phyloP scores from a whole-genome alignment of 2,797 vertebrate species.

The Anguilla megastoma region DNA sequence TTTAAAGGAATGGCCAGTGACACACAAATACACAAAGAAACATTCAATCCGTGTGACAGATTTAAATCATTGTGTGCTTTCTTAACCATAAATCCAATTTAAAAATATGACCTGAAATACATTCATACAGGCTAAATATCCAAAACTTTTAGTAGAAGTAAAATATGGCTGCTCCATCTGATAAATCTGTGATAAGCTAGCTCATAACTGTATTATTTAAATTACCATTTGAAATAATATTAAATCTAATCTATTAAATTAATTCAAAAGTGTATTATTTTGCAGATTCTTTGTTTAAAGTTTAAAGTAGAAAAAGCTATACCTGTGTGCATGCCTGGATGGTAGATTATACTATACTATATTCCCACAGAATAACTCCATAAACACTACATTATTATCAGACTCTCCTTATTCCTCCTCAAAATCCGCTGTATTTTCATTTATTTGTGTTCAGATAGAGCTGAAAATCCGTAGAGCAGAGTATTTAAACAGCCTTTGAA shows the following conservation, averaged over 20 bases:
- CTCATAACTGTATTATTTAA: too few relatives aligned
- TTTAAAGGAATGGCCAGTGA: background rate
- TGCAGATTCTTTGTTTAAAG: too few relatives aligned
- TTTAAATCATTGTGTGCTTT: background rate
- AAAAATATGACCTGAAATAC: background rate
- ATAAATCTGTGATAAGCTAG: too few relatives aligned
- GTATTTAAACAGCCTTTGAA: too few relatives aligned
- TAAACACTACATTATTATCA: conserved; percentile 38
- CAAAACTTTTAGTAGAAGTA: background rate
- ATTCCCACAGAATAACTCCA: background rate
- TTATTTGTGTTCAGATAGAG: conserved; percentile 31
- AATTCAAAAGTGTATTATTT: too few relatives aligned
- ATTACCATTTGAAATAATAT: too few relatives aligned
- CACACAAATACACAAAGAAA: background rate
- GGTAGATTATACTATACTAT: too few relatives aligned
- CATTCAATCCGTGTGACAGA: background rate
- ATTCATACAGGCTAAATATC: background rate
- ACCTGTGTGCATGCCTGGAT: too few relatives aligned
- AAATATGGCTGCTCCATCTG: too few relatives aligned
- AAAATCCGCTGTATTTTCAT: conserved; percentile 48
- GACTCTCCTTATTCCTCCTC: conserved; percentile 23
- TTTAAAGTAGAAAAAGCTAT: too few relatives aligned
- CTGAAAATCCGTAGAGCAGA: too few relatives aligned
- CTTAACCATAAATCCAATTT: background rate
- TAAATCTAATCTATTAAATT: too few relatives aligned